These are phyloP conservation scores for Eupithecia tripunctaria DNA, from an alignment of 2,888 invertebrate genomes.

Conservation along the genomic window DNA sequence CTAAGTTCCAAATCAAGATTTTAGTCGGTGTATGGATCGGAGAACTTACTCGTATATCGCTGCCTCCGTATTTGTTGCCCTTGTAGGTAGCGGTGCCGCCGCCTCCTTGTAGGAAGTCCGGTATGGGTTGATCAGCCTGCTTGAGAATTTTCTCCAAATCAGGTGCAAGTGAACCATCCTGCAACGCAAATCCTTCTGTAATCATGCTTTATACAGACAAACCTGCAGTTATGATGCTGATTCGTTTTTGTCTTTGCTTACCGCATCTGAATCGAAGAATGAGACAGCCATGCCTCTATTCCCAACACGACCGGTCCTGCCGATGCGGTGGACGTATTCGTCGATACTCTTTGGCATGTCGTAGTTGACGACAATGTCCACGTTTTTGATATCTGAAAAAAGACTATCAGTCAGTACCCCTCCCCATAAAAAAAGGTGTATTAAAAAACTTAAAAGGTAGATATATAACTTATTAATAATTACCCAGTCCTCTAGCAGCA, in stretches of 20 bases:
- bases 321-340: constrained; percentile 97
- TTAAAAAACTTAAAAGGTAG: neutral
- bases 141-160: constrained; percentile 89
- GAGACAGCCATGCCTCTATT: constrained; percentile 94
- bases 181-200: constrained; percentile 11
- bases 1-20: neutral
- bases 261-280: constrained; percentile 88
- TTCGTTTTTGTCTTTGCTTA: constrained; percentile 42
- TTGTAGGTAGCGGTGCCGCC: constrained; percentile 79
- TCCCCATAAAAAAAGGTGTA: neutral
- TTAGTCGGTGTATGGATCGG: neutral
- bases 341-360: constrained; percentile 95
- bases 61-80: constrained; percentile 87
- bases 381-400: constrained; percentile 90
- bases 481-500: constrained; percentile 94
- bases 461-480: constrained; percentile 29
- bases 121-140: constrained; percentile 92
- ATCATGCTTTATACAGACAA: neutral
- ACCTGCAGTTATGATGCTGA: too few relatives aligned
- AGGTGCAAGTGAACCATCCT: constrained; percentile 85
- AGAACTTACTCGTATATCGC: constrained; percentile 87
- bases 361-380: constrained; percentile 95
- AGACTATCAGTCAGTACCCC: neutral
- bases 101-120: constrained; percentile 87
- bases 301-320: constrained; percentile 97